These are phyloP conservation scores for Ephydatia muelleri DNA, from an alignment of 37 sponge, comb jelly and placozoan genomes.

Conservation along the genomic window DNA sequence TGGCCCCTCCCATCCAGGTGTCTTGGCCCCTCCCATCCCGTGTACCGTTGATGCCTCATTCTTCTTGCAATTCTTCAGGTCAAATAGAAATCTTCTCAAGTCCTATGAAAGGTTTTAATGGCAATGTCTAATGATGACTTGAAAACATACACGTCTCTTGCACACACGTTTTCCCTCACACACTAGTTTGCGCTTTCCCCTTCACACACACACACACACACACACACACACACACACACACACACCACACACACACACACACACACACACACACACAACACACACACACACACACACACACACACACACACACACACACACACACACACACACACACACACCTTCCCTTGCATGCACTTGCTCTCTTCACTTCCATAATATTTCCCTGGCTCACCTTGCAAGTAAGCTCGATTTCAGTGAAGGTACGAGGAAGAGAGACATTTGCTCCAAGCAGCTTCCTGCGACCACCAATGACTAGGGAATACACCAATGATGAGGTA, in stretches of 20 bases:
- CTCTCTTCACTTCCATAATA: no score
- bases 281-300: neutral
- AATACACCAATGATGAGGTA: neutral
- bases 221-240: neutral
- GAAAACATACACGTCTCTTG: neutral
- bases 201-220: no score
- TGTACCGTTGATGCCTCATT: constrained; percentile 50
- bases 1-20: neutral
- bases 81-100: constrained; percentile 49
- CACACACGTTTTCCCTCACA: neutral
- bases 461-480: neutral
- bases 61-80: constrained; percentile 46
- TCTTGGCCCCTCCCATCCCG: neutral
- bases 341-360: neutral
- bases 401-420: constrained; percentile 46
- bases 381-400: constrained; percentile 34
- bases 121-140: no score
- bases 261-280: neutral
- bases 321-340: neutral
- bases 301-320: no score
- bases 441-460: constrained; percentile 43
- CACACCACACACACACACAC: neutral
- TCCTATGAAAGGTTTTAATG: constrained; percentile 34
- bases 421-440: constrained; percentile 37
- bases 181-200: no score